Conservation (phyloP, 2,797 vertebrate species). For the Gymnodraco acuticeps region DNA sequence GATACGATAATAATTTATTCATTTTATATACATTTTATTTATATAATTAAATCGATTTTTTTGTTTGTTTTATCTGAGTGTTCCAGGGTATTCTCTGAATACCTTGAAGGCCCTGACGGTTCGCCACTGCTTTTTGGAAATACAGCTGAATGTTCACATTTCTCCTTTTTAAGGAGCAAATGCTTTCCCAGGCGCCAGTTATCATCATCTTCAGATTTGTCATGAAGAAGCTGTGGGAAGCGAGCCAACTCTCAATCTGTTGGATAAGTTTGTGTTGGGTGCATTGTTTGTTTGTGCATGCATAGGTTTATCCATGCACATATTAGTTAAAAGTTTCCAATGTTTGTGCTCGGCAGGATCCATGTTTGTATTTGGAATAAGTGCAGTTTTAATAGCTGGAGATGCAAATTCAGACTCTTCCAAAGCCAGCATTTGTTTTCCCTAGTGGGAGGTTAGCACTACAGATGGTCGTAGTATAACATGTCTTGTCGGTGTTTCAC, state of each 20-base stretch:
- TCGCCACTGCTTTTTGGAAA: constrained; percentile 24
- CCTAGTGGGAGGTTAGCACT: constrained; percentile 52
- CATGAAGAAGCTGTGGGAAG: constrained; percentile 46
- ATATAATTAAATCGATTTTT: too few species aligned
- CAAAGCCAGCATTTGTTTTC: constrained; percentile 16
- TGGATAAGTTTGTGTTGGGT: constrained; percentile 51
- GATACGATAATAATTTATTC: too few species aligned
- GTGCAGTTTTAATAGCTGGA: constrained; percentile 68
- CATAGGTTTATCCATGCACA: constrained; percentile 51
- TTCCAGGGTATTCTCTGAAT: too few species aligned
- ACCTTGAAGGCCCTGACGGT: too few species aligned
- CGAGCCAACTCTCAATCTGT: constrained; percentile 66
- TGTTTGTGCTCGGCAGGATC: constrained; percentile 50
- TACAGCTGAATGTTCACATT: constrained; percentile 59
- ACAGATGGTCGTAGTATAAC: constrained; percentile 62
- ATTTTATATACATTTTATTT: too few species aligned
- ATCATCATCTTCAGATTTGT: constrained; percentile 63
- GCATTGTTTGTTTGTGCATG: constrained; percentile 66
- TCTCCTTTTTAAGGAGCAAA: constrained; percentile 52
- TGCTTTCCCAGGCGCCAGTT: constrained; percentile 43
- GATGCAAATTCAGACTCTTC: constrained; percentile 54
- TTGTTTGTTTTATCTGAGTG: too few species aligned
- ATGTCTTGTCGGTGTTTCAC: constrained; percentile 31
- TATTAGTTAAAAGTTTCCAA: constrained; percentile 64
- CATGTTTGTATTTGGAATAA: constrained; percentile 57